phyloP scores from a whole-genome alignment of 2,797 vertebrate genomes.

The Mormyrus hasselquistii region DNA sequence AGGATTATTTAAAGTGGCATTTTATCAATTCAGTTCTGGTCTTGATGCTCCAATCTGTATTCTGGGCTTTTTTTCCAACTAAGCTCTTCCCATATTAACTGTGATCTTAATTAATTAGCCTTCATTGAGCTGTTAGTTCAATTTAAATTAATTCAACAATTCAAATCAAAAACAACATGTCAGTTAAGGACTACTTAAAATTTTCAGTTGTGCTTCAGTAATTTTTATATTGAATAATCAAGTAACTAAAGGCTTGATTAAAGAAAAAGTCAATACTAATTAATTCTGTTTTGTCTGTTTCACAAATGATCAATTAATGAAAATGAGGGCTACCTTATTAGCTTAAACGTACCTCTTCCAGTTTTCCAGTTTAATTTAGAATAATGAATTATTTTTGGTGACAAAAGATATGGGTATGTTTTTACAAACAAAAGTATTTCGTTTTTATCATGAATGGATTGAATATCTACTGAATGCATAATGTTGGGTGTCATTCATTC shows the following conservation, averaged over 20 bases:
- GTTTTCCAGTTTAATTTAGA: background rate
- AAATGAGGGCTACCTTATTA: background rate
- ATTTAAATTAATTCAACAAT: constrained; percentile 8
- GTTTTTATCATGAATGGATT: background rate
- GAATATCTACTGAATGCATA: background rate
- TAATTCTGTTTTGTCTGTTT: background rate
- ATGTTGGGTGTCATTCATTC: background rate
- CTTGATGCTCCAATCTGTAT: constrained; percentile 5
- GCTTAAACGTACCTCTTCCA: constrained; percentile 2
- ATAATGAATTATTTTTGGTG: background rate
- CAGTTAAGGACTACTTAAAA: constrained; percentile 7
- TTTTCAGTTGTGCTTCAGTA: constrained; percentile 6
- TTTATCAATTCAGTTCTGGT: background rate
- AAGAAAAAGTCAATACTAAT: constrained; percentile 5
- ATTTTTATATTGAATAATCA: constrained; percentile 1
- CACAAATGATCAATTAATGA: background rate
- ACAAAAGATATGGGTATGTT: background rate
- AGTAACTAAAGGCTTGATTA: constrained; percentile 9
- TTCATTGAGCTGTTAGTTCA: background rate
- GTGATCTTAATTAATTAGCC: background rate
- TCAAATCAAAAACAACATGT: constrained; percentile 11
- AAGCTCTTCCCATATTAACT: background rate
- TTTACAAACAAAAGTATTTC: background rate
- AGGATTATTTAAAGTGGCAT: background rate
- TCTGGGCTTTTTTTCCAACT: background rate